Conservation (phyloP, 2,888 invertebrate genomes). For the Orthonevra nobilis region DNA sequence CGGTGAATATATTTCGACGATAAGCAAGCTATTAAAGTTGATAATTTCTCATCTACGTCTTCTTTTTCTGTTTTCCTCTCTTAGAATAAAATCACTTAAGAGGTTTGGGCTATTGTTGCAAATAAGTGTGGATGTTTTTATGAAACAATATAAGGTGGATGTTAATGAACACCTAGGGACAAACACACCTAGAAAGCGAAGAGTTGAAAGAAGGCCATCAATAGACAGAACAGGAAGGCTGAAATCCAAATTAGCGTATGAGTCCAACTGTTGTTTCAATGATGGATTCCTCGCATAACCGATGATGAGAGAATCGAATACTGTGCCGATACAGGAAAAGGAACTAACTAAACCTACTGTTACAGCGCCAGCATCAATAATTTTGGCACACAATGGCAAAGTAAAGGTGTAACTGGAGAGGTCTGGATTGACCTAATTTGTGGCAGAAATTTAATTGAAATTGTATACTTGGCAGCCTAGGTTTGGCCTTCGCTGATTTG, state of each 20-base stretch:
- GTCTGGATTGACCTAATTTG: slow-evolving; percentile 92
- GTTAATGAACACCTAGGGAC: slow-evolving; percentile 56
- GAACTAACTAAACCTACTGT: slow-evolving; percentile 99
- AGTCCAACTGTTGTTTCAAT: slow-evolving; percentile 98
- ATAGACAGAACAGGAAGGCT: slow-evolving; percentile 98
- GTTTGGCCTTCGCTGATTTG: slow-evolving; percentile 86
- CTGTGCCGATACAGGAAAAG: slow-evolving; percentile 98
- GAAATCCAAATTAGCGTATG: slow-evolving; percentile 98
- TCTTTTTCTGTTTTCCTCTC: slow-evolving; percentile 35
- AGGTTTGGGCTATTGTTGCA: slow-evolving; percentile 41
- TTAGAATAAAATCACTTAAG: slow-evolving; percentile 63
- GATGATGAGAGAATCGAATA: slow-evolving; percentile 97
- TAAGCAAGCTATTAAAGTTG: too few relatives aligned
- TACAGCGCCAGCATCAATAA: slow-evolving; percentile 99
- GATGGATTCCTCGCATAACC: slow-evolving; percentile 98
- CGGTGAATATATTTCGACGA: too few relatives aligned
- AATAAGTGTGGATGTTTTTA: slow-evolving; percentile 77
- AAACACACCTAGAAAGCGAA: slow-evolving; percentile 90
- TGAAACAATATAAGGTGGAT: slow-evolving; percentile 77
- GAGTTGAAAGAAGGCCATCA: slow-evolving; percentile 98
- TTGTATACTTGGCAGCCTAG: slow-evolving; percentile 84
- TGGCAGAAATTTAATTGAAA: slow-evolving; percentile 84
- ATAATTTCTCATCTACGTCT: slow-evolving; percentile 38
- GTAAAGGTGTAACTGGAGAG: slow-evolving; percentile 92
- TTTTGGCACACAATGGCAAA: slow-evolving; percentile 99